These are phyloP conservation scores for Peucedramus taeniatus DNA, from an alignment of 2,113 vertebrate genomes.

Conservation along the genomic window DNA sequence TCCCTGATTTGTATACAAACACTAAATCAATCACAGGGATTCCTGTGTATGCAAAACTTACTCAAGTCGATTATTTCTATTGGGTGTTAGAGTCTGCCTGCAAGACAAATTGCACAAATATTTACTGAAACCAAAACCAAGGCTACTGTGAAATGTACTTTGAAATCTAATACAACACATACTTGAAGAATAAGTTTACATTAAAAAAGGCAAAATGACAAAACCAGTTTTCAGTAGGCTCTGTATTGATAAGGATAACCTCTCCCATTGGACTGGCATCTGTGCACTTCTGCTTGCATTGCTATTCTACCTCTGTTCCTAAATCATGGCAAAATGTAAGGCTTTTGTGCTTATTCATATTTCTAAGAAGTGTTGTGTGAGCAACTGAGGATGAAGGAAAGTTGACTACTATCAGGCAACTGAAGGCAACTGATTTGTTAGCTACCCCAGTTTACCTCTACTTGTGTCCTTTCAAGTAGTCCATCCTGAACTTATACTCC, in stretches of 20 bases:
- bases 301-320: neutral
- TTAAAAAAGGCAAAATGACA: neutral
- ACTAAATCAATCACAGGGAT: neutral
- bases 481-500: neutral
- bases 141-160: neutral
- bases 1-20: neutral
- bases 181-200: neutral
- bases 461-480: neutral
- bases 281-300: neutral
- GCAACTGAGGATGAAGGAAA: neutral
- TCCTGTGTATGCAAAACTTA: neutral
- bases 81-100: neutral
- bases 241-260: neutral
- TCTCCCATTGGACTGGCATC: neutral
- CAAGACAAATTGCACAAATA: neutral
- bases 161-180: neutral
- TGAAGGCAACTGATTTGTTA: neutral
- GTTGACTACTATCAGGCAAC: neutral
- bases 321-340: neutral
- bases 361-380: neutral
- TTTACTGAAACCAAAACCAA: constrained; percentile 6
- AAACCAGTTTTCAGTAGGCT: neutral
- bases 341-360: neutral
- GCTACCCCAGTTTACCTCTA: neutral
- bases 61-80: neutral